Evolutionary conservation across 92 coral and sea anemone genomes (phyloP).

Genomic region (Epizoanthus stellaris): DNA sequence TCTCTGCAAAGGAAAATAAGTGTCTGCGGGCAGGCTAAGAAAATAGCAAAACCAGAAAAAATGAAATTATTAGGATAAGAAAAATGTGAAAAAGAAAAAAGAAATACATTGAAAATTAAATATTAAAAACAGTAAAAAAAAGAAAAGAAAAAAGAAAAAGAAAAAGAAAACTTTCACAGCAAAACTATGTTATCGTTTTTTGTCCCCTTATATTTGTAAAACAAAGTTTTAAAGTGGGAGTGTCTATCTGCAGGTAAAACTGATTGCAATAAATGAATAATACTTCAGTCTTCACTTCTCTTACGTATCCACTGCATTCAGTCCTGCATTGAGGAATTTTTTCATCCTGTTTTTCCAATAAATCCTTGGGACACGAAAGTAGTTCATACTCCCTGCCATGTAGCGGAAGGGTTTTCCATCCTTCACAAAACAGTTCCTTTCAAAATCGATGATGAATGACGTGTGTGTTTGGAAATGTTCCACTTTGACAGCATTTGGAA

Average conservation of each 20-base stretch:
- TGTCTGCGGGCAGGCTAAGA: too few species aligned
- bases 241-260: constrained; percentile 3
- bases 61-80: too few species aligned
- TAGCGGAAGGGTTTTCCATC: constrained; percentile 41
- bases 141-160: too few species aligned
- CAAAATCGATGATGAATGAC: constrained; percentile 30
- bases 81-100: too few species aligned
- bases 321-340: constrained; percentile 11
- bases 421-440: constrained; percentile 37
- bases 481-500: not conserved
- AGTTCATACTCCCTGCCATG: constrained; percentile 41
- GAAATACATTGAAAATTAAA: too few species aligned
- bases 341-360: constrained; percentile 37
- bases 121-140: too few species aligned
- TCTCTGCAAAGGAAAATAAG: too few species aligned
- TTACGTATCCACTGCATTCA: constrained; percentile 35
- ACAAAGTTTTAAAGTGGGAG: not conserved
- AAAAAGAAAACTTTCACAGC: too few species aligned
- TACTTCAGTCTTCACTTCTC: not conserved
- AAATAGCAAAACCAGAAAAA: too few species aligned
- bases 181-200: too few species aligned
- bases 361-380: constrained; percentile 12
- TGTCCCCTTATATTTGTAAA: too few species aligned
- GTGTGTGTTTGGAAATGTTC: not conserved
- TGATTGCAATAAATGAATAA: not conserved